Evolutionary conservation across 2,888 invertebrate species (phyloP).

Genomic region (Eupsilia transversa): DNA sequence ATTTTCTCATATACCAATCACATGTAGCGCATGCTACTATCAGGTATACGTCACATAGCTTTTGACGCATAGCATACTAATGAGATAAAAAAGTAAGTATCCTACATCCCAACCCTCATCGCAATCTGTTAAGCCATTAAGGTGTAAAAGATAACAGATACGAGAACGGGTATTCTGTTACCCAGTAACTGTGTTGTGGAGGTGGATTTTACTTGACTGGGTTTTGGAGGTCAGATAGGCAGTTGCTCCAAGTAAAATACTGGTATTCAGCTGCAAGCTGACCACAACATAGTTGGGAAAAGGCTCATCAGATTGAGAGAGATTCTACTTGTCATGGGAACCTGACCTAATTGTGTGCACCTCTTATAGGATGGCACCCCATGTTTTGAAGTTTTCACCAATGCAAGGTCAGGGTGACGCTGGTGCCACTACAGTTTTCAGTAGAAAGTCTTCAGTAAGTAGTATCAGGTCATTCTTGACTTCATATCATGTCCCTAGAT

Average conservation of each 20-base stretch:
- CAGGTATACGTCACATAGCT: neutral
- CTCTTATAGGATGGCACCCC: conserved; percentile 30
- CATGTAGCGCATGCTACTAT: neutral
- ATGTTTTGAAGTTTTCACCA: conserved; percentile 14
- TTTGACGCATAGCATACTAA: neutral
- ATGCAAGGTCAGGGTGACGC: conserved; percentile 5
- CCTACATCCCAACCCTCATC: too few species aligned
- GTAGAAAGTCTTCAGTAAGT: conserved; percentile 30
- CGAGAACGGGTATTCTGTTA: neutral
- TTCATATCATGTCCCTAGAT: neutral
- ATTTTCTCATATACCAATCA: neutral
- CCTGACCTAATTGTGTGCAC: conserved; percentile 5
- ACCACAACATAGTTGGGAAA: neutral
- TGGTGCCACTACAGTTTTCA: neutral
- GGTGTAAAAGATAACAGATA: neutral
- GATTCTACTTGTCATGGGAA: neutral
- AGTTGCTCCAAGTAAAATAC: neutral
- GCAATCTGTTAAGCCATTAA: neutral
- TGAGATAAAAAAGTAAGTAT: too few species aligned
- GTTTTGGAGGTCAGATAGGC: neutral
- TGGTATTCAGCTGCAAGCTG: neutral
- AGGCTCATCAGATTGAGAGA: neutral
- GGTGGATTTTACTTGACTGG: too few species aligned
- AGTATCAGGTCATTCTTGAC: conserved; percentile 2
- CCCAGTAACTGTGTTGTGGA: neutral